A percentile compares a stretch with the other conserved stretches of the same genome.
These are phyloP conservation scores for Poecilia gillii DNA, from an alignment of 2,797 vertebrate genomes.

Conservation along the genomic window DNA sequence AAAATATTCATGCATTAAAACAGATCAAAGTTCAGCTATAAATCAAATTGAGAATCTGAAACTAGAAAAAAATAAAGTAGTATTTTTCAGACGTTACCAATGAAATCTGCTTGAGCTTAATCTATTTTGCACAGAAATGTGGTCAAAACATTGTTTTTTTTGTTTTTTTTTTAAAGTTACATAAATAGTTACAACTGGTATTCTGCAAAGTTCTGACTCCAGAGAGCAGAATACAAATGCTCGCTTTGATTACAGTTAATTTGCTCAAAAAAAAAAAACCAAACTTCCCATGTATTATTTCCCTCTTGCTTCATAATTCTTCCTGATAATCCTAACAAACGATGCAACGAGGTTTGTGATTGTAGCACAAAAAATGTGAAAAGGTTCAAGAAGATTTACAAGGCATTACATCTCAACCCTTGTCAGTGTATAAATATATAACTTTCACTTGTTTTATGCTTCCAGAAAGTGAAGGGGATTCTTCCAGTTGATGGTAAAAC, in stretches of 20 bases:
- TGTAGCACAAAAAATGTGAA: not conserved
- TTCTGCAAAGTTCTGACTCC: not conserved
- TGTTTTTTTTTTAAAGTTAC: not conserved
- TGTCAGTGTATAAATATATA: not conserved
- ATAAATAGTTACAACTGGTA: not conserved
- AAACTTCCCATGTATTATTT: not conserved
- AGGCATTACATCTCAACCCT: too few relatives aligned
- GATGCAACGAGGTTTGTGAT: not conserved
- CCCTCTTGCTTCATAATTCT: not conserved
- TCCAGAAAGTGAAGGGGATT: constrained; percentile 1
- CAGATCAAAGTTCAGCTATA: not conserved
- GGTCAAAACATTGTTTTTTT: not conserved
- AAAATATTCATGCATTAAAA: not conserved
- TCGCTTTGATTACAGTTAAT: not conserved
- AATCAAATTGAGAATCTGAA: not conserved
- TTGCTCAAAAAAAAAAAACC: not conserved
- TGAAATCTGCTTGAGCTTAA: not conserved
- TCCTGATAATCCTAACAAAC: not conserved
- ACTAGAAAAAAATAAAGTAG: not conserved
- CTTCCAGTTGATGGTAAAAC: constrained; percentile 3
- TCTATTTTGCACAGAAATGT: not conserved
- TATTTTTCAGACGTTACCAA: not conserved
- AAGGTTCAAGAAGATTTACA: not conserved
- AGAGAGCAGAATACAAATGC: not conserved
- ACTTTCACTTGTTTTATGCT: constrained; percentile 1